These are phyloP conservation scores for Drosophila pullipes DNA, from an alignment of 2,888 invertebrate species.

Conservation along the genomic window DNA sequence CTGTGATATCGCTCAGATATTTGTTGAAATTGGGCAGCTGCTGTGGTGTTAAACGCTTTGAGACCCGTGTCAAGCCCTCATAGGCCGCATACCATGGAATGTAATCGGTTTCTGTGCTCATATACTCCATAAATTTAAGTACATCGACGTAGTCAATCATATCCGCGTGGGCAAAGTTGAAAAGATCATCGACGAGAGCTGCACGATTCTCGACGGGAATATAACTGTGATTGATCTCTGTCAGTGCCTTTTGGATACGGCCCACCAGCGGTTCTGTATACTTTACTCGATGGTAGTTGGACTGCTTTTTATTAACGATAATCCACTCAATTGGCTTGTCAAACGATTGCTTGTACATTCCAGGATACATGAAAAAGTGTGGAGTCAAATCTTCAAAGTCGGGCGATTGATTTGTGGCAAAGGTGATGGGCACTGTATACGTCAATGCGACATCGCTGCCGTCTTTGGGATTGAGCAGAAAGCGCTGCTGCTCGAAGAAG, in stretches of 20 bases:
- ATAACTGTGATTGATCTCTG: conserved; percentile 48
- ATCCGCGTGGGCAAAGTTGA: conserved; percentile 87
- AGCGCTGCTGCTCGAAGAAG: conserved; percentile 69
- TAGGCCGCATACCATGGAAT: conserved; percentile 92
- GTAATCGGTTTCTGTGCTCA: conserved; percentile 89
- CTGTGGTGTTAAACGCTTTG: conserved; percentile 48
- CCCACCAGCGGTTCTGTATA: conserved; percentile 88
- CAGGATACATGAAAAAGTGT: conserved; percentile 46
- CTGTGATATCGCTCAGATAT: conserved; percentile 86
- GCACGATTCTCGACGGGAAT: conserved; percentile 88
- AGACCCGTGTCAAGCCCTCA: conserved; percentile 44
- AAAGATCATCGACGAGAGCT: conserved; percentile 91
- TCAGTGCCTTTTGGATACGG: conserved; percentile 57
- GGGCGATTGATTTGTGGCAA: conserved; percentile 56
- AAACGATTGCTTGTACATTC: not conserved
- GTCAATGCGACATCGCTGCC: conserved; percentile 59
- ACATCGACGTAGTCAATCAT: conserved; percentile 42
- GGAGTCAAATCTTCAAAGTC: conserved; percentile 73
- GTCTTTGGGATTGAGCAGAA: conserved; percentile 59
- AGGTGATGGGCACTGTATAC: conserved; percentile 82
- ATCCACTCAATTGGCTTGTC: conserved; percentile 72
- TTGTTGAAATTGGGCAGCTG: conserved; percentile 56
- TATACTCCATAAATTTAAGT: conserved; percentile 89
- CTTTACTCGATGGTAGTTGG: conserved; percentile 87
- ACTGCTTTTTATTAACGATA: conserved; percentile 79